Base-by-base conservation (phyloP, 2,888 invertebrate genomes). In the Lottia scabra region DNA sequence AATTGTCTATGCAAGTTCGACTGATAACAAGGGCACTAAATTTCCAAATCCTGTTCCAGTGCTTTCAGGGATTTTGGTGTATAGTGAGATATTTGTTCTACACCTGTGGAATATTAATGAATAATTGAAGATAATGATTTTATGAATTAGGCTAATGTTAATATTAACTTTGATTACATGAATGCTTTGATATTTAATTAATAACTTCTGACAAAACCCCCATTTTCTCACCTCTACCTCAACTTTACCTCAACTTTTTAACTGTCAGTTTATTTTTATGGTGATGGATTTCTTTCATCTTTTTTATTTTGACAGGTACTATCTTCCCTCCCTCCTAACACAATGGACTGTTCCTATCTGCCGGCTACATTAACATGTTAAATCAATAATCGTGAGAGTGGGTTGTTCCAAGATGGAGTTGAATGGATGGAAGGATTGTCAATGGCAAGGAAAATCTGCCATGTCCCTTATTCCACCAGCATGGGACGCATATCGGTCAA, bases 361-460 rank as follows among this genome's bases (percentile, higher is more conserved):
- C 67, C 65, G 30, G 65, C 63, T 56, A 64, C 68, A 43, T n/a
- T 12, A n/a, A 23, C 43, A 43, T 67, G 72, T 72, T 70, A 69
- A 70, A 70, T 75, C 72, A 63, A 69, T 46, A 30, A 44, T 62
- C 45, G 27, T 45, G 64, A 64, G 45, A 63, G 71, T 71, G 66
- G 75, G 63, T 65, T 56, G 70, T 72, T 64, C 70, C 70, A 72
- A 70, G 45, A 75, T 75, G 75, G 75, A 75, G 75, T 64, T 75
- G 38, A 45, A 64, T 68, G 70, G 72, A 67, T 72, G 72, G 75
- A 70, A 75, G 67, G 70, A 70, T n/a, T 68, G 68, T 70, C 72
- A 64, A 70, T 19, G 27, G 38, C 65, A 23, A 63, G 67, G 66
- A 23, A 30, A 63, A 15, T 70, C 70, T 63, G 72, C 74, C 43